Percentiles rank a stretch among this genome's conserved stretches.
Conservation (phyloP, 2,113 vertebrate species). For the Chaetura pelagica region DNA sequence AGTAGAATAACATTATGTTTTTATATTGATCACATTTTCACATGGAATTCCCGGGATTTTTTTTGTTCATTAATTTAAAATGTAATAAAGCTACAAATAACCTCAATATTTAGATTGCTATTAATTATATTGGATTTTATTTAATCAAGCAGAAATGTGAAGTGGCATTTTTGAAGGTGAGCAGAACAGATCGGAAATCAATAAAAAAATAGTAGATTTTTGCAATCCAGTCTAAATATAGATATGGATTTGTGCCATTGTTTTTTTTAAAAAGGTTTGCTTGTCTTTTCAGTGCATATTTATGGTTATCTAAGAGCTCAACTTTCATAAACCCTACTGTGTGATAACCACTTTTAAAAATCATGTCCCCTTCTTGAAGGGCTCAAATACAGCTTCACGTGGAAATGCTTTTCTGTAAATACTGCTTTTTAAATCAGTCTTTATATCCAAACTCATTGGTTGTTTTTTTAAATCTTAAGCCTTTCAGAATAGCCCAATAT, state of each 20-base stretch:
- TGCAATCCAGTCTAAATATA: background rate
- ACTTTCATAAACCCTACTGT: background rate
- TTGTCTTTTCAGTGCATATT: background rate
- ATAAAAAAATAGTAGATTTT: background rate
- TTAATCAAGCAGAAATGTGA: background rate
- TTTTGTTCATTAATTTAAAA: background rate
- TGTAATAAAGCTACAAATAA: background rate
- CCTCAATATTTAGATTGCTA: background rate
- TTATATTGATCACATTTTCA: background rate
- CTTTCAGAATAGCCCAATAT: background rate
- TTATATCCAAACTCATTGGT: background rate
- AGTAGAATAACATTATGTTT: background rate
- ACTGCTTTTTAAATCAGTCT: background rate
- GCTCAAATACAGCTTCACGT: fast-evolving
- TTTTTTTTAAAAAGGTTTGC: background rate
- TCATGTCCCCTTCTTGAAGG: background rate
- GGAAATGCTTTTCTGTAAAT: background rate
- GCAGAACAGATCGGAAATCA: background rate
- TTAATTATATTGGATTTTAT: background rate
- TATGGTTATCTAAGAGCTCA: background rate
- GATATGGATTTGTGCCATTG: background rate
- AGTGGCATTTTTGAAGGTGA: background rate
- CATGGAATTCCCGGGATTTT: fast-evolving
- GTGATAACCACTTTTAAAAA: background rate
- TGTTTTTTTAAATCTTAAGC: background rate